Percentiles rank a stretch among this genome's conserved stretches.
Evolutionary conservation across 2,888 invertebrate species (phyloP).

Genomic region (Strigamia crassipes): DNA sequence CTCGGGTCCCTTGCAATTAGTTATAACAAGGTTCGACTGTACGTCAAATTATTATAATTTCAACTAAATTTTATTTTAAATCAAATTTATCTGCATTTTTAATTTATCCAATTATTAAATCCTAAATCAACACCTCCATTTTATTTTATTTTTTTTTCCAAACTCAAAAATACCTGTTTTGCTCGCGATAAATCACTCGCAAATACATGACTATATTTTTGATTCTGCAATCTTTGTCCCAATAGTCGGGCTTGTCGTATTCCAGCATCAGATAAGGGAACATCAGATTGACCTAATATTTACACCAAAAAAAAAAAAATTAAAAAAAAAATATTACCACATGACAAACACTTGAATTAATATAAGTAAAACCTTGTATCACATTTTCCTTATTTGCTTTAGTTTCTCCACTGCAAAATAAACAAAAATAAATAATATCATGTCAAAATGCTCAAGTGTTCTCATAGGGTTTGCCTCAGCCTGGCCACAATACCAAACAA

Average conservation of each 20-base stretch:
- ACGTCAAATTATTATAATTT: no score
- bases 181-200: conserved; percentile 49
- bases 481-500: not conserved
- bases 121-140: no score
- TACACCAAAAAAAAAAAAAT: not conserved
- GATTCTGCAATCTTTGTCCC: conserved; percentile 47
- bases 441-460: not conserved
- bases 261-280: conserved; percentile 48
- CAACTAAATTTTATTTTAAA: no score
- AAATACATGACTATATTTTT: conserved; percentile 48
- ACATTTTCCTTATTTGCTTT: conserved; percentile 49
- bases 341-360: not conserved
- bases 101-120: no score
- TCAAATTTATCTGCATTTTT: no score
- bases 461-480: not conserved
- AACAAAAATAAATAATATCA: not conserved
- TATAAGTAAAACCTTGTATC: conserved; percentile 47
- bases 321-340: not conserved
- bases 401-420: conserved; percentile 48
- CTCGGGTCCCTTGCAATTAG: no score
- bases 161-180: conserved; percentile 48
- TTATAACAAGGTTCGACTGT: no score
- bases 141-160: no score
- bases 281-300: conserved; percentile 48
- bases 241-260: conserved; percentile 47